Base-by-base conservation (phyloP, 2,113 vertebrate species). In the Chelonoidis abingdonii region DNA sequence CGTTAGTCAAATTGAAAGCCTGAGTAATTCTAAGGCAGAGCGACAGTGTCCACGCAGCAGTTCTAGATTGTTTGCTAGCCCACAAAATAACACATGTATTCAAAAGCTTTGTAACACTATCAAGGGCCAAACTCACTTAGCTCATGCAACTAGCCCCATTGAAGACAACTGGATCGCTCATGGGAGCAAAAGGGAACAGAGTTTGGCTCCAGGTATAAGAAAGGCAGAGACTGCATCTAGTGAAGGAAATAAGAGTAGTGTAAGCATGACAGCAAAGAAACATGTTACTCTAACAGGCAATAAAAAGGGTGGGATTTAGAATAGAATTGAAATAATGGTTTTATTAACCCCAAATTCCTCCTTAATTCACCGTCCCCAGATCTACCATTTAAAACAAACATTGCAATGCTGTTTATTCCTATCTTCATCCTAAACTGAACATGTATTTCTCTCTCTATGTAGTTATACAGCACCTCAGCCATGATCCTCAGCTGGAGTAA, bases 81-180 rank as follows among this genome's bases (percentile, higher is more conserved):
- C 81, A 83, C 87, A 79, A 27, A 96, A 85, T n/a, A 92, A 89
- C 84, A 83, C 75, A 94, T 56, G 94, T 94, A 78, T 93, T 97
- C 83, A 92, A 82, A 94, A 97, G 95, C 87, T 95, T 95, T 84
- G 35, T 83, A 50, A 83, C 54, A n/a, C 81, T 89, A 87, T 89
- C 87, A 89, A 95, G n/a, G 90, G 86, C 83, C 84, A 92, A 94
- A 95, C 94, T 96, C 87, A 59, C 83, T 94, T 93, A 86, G 57
- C 90, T 84, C 9, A 2, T 83, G 78, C 90, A 95, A 96, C 93
- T 80, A 79, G 92, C 84, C 56, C 93, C 19, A 0, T 72, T 0
- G 80, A 85, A 72, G 85, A 84, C 75, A 91, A 88, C 87, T 87
- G 49, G 89, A 85, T 89, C 65, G 62, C 2, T 2, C 53, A 24